These are phyloP conservation scores for Cichladusa arquata DNA, from an alignment of 2,113 vertebrate genomes.

Conservation along the genomic window DNA sequence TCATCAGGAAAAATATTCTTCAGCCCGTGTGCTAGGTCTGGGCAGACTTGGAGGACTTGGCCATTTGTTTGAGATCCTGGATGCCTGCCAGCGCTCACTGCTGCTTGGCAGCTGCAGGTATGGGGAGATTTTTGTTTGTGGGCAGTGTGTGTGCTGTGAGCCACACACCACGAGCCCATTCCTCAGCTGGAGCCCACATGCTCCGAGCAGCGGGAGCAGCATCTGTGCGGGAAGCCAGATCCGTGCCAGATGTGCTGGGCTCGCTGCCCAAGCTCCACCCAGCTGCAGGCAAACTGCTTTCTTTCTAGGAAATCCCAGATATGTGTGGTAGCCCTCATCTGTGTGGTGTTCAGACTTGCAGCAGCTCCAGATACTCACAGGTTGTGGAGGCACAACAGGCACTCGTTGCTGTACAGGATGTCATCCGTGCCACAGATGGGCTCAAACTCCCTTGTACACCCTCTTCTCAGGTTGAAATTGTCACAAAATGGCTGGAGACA, in stretches of 20 bases:
- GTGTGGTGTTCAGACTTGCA: background rate
- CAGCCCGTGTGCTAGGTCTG: background rate
- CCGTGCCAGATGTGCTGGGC: constrained; percentile 42
- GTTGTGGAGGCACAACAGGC: constrained; percentile 69
- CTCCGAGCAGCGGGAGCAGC: background rate
- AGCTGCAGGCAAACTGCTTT: background rate
- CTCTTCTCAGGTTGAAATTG: background rate
- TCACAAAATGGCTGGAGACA: constrained; percentile 30
- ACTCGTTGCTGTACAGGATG: constrained; percentile 79
- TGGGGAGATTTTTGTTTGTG: background rate
- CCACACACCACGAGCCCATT: accelerated
- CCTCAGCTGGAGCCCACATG: background rate
- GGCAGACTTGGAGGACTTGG: background rate
- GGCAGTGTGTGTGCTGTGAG: background rate
- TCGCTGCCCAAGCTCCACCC: background rate
- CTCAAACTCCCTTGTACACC: constrained; percentile 70
- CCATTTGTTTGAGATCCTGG: background rate
- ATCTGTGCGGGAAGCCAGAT: background rate
- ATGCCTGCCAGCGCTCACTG: background rate
- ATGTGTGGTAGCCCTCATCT: background rate
- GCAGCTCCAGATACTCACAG: constrained; percentile 20
- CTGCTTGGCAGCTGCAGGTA: background rate
- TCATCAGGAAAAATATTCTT: constrained; percentile 17
- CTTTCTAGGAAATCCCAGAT: constrained; percentile 51
- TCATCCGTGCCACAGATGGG: constrained; percentile 81